Percentiles rank a stretch among this genome's conserved stretches.
phyloP scores from a whole-genome alignment of 2,113 vertebrate species.

The Thunnus maccoyii region DNA sequence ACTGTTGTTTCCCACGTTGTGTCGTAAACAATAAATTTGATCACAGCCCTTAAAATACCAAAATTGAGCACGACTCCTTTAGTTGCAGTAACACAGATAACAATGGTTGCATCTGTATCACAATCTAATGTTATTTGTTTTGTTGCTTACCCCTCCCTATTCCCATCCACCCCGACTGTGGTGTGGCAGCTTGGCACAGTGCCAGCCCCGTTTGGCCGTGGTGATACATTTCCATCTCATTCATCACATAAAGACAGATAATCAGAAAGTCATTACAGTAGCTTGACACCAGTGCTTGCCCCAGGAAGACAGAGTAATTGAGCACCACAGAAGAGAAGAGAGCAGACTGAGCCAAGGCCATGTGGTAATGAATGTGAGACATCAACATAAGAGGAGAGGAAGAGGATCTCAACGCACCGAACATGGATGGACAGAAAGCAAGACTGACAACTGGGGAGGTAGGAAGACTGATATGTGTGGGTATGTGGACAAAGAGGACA shows the following conservation, averaged over 20 bases:
- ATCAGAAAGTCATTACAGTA: conserved; percentile 91
- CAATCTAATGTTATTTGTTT: conserved; percentile 71
- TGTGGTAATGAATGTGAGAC: conserved; percentile 86
- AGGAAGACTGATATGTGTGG: conserved; percentile 32
- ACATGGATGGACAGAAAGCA: conserved; percentile 53
- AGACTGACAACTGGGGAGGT: conserved; percentile 50
- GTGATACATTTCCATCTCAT: conserved; percentile 89
- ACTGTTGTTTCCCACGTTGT: conserved; percentile 30
- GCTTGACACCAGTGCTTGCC: conserved; percentile 87
- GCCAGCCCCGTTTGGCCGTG: conserved; percentile 79
- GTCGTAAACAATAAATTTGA: conserved; percentile 47
- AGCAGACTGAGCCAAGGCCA: conserved; percentile 84
- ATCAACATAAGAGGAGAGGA: conserved; percentile 63
- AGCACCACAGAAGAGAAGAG: conserved; percentile 88
- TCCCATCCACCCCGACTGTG: conserved; percentile 45
- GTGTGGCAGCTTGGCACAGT: conserved; percentile 74
- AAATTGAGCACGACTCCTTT: conserved; percentile 31
- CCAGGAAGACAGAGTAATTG: conserved; percentile 90
- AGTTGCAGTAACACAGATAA: conserved; percentile 41
- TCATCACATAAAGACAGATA: conserved; percentile 91
- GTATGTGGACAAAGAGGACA: conserved; percentile 34
- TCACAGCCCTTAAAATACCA: conserved; percentile 12
- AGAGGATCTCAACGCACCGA: conserved; percentile 47
- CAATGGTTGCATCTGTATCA: conserved; percentile 60
- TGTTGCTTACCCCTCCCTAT: conserved; percentile 47